Conservation (phyloP, 2,797 vertebrate species). For the Loris lydekkerianus region DNA sequence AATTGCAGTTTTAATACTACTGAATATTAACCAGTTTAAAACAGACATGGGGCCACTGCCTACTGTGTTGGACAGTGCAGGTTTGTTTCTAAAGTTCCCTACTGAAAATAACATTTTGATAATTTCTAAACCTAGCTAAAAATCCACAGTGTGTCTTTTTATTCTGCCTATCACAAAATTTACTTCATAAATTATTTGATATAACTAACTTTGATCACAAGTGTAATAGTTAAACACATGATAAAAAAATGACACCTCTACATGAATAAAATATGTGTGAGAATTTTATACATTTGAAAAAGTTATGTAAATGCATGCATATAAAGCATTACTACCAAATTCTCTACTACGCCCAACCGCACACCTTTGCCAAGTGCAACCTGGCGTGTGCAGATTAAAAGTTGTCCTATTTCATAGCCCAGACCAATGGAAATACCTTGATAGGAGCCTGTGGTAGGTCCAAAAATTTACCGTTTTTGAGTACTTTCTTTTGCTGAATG, state of each 20-base stretch:
- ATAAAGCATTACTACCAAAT: slow-evolving; percentile 34
- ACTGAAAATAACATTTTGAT: neutral
- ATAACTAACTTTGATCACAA: slow-evolving; percentile 23
- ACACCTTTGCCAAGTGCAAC: neutral
- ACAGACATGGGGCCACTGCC: neutral
- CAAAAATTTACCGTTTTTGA: neutral
- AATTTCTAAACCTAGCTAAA: slow-evolving; percentile 8
- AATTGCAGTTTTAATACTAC: slow-evolving; percentile 5
- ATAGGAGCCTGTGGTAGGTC: neutral
- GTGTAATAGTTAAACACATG: neutral
- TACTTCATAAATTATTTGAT: slow-evolving; percentile 34
- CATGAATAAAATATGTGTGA: slow-evolving; percentile 22
- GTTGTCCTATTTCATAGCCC: neutral
- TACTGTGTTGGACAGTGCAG: neutral
- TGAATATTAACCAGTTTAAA: slow-evolving; percentile 26
- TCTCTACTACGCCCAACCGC: neutral
- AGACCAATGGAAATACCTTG: neutral
- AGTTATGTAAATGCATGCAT: neutral
- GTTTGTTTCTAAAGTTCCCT: slow-evolving; percentile 1
- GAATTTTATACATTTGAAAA: slow-evolving; percentile 31
- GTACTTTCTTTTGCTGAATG: too few relatives aligned
- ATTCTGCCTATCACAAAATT: neutral
- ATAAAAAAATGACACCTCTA: neutral
- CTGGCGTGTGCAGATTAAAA: neutral
- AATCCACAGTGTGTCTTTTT: neutral